Evolutionary conservation across 2,797 vertebrate genomes (phyloP).

Genomic region (Odontamblyopus rebecca): DNA sequence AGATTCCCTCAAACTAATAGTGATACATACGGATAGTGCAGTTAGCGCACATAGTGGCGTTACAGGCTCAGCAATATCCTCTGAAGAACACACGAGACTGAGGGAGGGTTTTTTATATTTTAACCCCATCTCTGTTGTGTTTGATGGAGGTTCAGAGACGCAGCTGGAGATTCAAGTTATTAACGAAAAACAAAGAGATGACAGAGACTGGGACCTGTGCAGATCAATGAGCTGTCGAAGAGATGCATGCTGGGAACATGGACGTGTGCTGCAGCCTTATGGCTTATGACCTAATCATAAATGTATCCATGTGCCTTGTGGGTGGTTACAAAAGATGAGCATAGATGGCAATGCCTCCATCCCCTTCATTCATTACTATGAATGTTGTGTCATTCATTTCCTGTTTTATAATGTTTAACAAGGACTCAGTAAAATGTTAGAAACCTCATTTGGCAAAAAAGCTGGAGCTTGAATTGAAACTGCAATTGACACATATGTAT

Average conservation of each 20-base stretch:
- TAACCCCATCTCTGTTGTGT: slow-evolving; percentile 55
- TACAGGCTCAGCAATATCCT: slow-evolving; percentile 25
- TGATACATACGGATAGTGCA: slow-evolving; percentile 9
- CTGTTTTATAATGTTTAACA: not conserved
- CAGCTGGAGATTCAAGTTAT: slow-evolving; percentile 43
- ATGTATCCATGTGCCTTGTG: not conserved
- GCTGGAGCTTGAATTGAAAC: too few species aligned
- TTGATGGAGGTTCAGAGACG: slow-evolving; percentile 43
- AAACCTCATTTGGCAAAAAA: not conserved
- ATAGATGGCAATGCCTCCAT: not conserved
- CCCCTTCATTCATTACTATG: too few species aligned
- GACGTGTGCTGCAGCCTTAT: slow-evolving; percentile 12
- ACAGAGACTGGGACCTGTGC: slow-evolving; percentile 40
- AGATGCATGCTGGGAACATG: slow-evolving; percentile 58
- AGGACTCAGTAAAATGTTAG: not conserved
- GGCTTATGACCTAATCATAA: slow-evolving; percentile 18
- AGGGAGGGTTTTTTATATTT: slow-evolving; percentile 33
- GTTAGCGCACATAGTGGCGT: slow-evolving; percentile 28
- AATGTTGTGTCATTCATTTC: not conserved
- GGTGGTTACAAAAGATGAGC: not conserved
- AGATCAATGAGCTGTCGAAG: slow-evolving; percentile 13
- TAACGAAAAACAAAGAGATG: slow-evolving; percentile 39
- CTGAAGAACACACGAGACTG: slow-evolving; percentile 53
- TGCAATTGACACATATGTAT: not conserved
- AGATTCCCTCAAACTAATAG: slow-evolving; percentile 12